These are phyloP conservation scores for Dasyornis broadbenti DNA, from an alignment of 2,113 vertebrate genomes.

Conservation along the genomic window DNA sequence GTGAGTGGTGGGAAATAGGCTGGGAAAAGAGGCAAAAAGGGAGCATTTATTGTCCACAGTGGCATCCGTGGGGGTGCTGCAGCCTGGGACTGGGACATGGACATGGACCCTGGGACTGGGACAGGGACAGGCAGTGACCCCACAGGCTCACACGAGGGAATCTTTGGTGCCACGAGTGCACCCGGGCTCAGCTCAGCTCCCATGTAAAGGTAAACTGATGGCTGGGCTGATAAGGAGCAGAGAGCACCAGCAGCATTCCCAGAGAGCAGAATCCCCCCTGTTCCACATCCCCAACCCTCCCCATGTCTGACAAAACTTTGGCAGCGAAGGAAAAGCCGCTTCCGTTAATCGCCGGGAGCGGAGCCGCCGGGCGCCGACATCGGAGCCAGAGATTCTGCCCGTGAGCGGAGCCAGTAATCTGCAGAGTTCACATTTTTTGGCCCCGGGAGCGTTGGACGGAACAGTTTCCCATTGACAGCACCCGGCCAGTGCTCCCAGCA, in stretches of 20 bases:
- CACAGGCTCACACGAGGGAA: background rate
- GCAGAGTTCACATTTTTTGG: slow-evolving; percentile 20
- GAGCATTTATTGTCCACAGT: accelerated
- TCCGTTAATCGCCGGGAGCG: background rate
- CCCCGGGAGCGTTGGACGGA: background rate
- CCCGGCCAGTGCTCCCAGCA: background rate
- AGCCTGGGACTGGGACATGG: background rate
- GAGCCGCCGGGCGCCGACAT: background rate
- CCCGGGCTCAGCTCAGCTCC: background rate
- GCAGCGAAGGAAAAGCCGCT: background rate
- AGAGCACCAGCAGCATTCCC: accelerated
- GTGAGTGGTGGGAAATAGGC: background rate
- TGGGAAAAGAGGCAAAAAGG: background rate
- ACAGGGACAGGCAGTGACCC: background rate
- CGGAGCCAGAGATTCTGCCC: background rate
- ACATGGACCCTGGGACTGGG: no score
- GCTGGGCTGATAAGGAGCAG: accelerated
- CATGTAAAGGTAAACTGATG: background rate
- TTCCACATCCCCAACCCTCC: background rate
- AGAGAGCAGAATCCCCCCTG: accelerated
- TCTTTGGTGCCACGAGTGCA: accelerated
- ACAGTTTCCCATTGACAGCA: slow-evolving; percentile 44
- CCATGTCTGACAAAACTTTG: background rate
- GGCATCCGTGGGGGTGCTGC: background rate
- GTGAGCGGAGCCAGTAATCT: background rate